Percentiles rank a stretch among this genome's conserved stretches.
phyloP scores from a whole-genome alignment of 2,888 invertebrate species.

The Lissonota sp. region DNA sequence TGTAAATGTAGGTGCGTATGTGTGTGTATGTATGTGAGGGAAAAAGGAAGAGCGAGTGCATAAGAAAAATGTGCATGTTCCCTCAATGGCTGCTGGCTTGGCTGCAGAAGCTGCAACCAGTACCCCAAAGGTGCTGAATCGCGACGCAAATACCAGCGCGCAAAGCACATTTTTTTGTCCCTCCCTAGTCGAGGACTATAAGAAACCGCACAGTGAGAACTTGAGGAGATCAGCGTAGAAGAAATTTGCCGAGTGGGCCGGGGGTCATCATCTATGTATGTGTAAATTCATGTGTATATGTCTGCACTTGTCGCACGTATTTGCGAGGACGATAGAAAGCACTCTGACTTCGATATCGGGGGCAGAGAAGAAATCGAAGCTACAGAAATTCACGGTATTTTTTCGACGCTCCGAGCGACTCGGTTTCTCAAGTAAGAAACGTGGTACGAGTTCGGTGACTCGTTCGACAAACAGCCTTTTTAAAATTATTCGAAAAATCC shows the following conservation, averaged over 20 bases:
- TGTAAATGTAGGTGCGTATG: slow-evolving; percentile 21
- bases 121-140: slow-evolving; percentile 51
- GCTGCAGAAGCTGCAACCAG: slow-evolving; percentile 31
- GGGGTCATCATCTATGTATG: slow-evolving; percentile 38
- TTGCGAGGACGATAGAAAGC: slow-evolving; percentile 63
- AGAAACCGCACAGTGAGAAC: slow-evolving; percentile 18
- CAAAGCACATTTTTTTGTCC: neutral
- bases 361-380: neutral
- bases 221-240: slow-evolving; percentile 17
- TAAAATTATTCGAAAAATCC: no score
- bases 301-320: slow-evolving; percentile 57
- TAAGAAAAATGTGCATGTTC: slow-evolving; percentile 57
- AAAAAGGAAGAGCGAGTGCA: slow-evolving; percentile 13
- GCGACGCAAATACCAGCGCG: neutral
- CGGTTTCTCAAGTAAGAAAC: neutral
- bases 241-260: slow-evolving; percentile 49
- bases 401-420: slow-evolving; percentile 5
- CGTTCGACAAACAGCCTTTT: no score
- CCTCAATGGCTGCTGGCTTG: slow-evolving; percentile 5
- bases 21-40: neutral
- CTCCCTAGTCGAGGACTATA: slow-evolving; percentile 3
- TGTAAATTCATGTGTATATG: slow-evolving; percentile 36
- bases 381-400: neutral
- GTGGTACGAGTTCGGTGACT: no score
- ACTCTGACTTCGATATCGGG: slow-evolving; percentile 32